phyloP scores from a whole-genome alignment of 2,113 vertebrate species.

The Eudorcas thomsonii region DNA sequence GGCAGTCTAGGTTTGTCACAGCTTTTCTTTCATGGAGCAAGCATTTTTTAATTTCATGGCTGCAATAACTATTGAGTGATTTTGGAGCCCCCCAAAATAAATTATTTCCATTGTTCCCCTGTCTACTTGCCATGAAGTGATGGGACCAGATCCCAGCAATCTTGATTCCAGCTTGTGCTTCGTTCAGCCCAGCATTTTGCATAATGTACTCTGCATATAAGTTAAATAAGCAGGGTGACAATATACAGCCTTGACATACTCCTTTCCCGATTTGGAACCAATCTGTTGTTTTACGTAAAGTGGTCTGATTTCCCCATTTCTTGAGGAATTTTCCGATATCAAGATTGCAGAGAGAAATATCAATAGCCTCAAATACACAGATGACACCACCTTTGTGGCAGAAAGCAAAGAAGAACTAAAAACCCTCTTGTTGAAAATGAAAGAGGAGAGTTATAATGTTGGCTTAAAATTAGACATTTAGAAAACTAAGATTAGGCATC shows the following conservation, averaged over 20 bases:
- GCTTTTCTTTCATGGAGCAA: not conserved
- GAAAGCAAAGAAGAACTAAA: not conserved
- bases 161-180: not conserved
- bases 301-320: not conserved
- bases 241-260: not conserved
- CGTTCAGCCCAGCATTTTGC: not conserved
- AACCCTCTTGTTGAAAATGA: not conserved
- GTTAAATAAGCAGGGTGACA: not conserved
- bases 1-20: not conserved
- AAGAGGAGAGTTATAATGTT: not conserved
- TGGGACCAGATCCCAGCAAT: accelerated
- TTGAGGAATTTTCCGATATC: not conserved
- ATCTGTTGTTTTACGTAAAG: not conserved
- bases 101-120: not conserved
- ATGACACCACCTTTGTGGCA: not conserved
- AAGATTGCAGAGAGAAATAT: not conserved
- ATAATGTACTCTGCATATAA: not conserved
- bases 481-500: too few relatives aligned
- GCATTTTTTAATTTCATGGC: not conserved
- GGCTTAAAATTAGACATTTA: not conserved
- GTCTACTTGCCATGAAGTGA: not conserved
- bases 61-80: not conserved
- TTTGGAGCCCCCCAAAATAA: not conserved
- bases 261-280: not conserved
- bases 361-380: not conserved